These are phyloP conservation scores for Anarhynchus alexandrinus DNA, from an alignment of 2,113 vertebrate genomes.

Conservation along the genomic window DNA sequence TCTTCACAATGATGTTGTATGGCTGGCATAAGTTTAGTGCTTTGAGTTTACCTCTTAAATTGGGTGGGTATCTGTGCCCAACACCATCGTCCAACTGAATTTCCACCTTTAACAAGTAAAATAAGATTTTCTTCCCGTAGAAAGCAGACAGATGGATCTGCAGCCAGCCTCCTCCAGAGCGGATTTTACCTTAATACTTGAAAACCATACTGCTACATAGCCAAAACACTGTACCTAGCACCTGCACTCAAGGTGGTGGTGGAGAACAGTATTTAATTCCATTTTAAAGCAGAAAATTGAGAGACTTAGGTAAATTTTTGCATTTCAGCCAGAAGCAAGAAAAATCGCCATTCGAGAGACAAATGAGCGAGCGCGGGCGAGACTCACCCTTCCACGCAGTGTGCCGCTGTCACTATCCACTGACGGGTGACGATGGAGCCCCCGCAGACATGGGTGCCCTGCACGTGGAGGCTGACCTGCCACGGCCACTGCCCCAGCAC, in stretches of 20 bases:
- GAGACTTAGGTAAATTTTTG: neutral
- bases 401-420: constrained; percentile 93
- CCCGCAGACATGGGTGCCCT: constrained; percentile 82
- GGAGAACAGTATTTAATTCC: neutral
- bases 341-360: fast-evolving
- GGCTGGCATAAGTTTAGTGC: neutral
- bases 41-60: neutral
- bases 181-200: neutral
- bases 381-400: constrained; percentile 88
- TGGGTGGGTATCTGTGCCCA: neutral
- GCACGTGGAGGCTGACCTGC: constrained; percentile 90
- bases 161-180: neutral
- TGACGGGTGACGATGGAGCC: constrained; percentile 84
- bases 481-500: constrained; percentile 86
- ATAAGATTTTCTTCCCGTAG: neutral
- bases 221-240: neutral
- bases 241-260: no score
- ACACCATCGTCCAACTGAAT: neutral
- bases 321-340: neutral
- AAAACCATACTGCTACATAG: neutral
- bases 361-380: fast-evolving
- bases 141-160: neutral
- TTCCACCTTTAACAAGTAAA: neutral
- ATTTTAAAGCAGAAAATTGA: neutral
- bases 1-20: neutral